Base-by-base conservation (phyloP, 2,888 invertebrate species). In the Ametastegia equiseti region DNA sequence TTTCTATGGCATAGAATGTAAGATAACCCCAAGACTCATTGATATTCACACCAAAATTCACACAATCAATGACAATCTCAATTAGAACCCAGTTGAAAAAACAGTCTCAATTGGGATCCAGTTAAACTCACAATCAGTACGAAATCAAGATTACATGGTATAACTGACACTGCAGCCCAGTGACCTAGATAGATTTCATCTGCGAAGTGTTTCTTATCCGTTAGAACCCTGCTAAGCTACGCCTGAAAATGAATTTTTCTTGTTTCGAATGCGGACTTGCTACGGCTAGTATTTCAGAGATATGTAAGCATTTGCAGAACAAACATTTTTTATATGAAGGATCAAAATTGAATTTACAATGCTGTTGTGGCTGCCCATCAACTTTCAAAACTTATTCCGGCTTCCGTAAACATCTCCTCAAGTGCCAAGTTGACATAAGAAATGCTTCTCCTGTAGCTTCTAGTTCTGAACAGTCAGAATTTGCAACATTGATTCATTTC, bases 1-100 rank as follows among this genome's bases (percentile, higher is more conserved):
- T 23, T 71, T 81, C 27, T 81, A 63, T 39, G 60, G 39, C 13
- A 81, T 81, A 2, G 30, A 65, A 11, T 65, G 81, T 67, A 54
- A 69, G 13, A 42, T 67, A 15, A 73, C 80, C 4, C 71, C 71
- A 15, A 71, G 19, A 71, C 45, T 71, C 27, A 71, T 71, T 47
- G 71, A 71, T 15, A 23, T 71, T 45, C 30, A 71, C 30, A 47
- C 71, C 15, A 71, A 71, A 47, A 45, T 71, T 23, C 23, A 39
- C 19, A 27, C 71, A 39, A 47, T 71, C 47, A 71, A 45, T 6
- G 71, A 69, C 7, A 42, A 42, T 42, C 6, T 39, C 6, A 23
- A 69, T 9, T 27, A n/a, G n/a, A 2, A 27, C 30, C 65, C 9
- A 65, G 65, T 13, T 42, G 39, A 19, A 42, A 39, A 42, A 19